Evolutionary conservation across 2,113 vertebrate species (phyloP), one percentile per base, ranked within the genome.

Genomic region (Cinclus cinclus): DNA sequence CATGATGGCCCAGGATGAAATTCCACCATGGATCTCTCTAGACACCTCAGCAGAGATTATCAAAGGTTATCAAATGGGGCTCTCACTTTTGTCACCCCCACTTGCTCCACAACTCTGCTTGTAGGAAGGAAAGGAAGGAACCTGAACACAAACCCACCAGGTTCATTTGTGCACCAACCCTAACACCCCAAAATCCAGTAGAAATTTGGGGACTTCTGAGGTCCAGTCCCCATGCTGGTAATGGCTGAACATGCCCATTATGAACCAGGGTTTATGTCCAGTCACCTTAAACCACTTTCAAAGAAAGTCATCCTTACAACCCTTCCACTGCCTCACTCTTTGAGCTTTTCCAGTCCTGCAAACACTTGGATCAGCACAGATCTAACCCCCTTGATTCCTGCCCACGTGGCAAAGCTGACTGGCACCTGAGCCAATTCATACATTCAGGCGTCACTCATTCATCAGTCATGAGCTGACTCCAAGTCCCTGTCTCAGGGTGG

Each of bases 141-240:
- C 22, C 82, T 50, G 25, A 63, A 58, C 42, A 67, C n/a, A 87
- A 81, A 39, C 16, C 28, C 46, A 41, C 3, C 0, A 0, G 2
- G 23, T 24, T 81, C 30, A 52, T 63, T 31, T 10, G 15, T 53
- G 62, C 21, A 92, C 46, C 71, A 76, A 41, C 21, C 35, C 42
- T 8, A 78, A 70, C 0, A 0, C 1, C 10, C 6, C 52, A 78
- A 89, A 81, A 30, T 23, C 24, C 15, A 53, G 13, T 0, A 65
- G 49, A 75, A 77, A 94, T 73, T 3, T n/a, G 20, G 35, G 53
- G 83, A 93, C 24, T 44, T 65, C 74, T 52, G 53, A 88, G 22
- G 18, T 44, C n/a, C 47, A 59, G 42, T 25, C 33, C 35, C 23
- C 11, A 6, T 41, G 31, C 30, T 81, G 42, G 8, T 22, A 74